These are phyloP conservation scores for Phymorhynchus buccinoides DNA, from an alignment of 1,140 invertebrate genomes.

Conservation along the genomic window DNA sequence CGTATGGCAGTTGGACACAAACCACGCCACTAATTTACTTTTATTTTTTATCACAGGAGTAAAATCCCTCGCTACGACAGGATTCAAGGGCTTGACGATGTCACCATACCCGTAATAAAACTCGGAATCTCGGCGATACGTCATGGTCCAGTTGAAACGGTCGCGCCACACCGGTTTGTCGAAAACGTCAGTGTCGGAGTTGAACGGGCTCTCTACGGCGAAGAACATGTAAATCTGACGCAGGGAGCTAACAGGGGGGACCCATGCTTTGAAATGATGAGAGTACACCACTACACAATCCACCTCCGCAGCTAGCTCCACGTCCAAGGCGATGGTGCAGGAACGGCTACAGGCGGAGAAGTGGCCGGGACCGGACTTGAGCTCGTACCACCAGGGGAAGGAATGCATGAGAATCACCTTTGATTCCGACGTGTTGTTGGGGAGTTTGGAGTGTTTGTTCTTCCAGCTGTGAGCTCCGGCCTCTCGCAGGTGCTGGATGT, in stretches of 20 bases:
- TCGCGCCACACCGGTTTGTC: conserved; percentile 22
- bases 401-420: conserved; percentile 40
- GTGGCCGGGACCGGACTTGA: conserved; percentile 3
- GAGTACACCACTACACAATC: conserved; percentile 38
- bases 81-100: background rate
- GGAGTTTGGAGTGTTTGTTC: background rate
- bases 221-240: conserved; percentile 52
- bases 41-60: background rate
- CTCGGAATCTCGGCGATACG: conserved; percentile 79
- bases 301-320: background rate
- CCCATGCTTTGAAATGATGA: conserved; percentile 22
- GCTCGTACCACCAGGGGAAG: conserved; percentile 40
- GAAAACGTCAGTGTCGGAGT: conserved; percentile 28
- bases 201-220: conserved; percentile 39
- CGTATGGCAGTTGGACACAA: conserved; percentile 79
- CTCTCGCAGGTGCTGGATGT: background rate
- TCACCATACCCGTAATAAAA: conserved; percentile 48
- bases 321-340: conserved; percentile 31
- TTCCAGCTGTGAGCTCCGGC: background rate
- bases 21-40: conserved; percentile 76
- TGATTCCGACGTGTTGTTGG: background rate
- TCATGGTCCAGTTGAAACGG: conserved; percentile 85
- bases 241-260: background rate
- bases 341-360: conserved; percentile 17
- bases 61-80: background rate